Evolutionary conservation across 2,113 vertebrate species (phyloP), one percentile per base, ranked within the genome.

Genomic region (Condylura cristata): DNA sequence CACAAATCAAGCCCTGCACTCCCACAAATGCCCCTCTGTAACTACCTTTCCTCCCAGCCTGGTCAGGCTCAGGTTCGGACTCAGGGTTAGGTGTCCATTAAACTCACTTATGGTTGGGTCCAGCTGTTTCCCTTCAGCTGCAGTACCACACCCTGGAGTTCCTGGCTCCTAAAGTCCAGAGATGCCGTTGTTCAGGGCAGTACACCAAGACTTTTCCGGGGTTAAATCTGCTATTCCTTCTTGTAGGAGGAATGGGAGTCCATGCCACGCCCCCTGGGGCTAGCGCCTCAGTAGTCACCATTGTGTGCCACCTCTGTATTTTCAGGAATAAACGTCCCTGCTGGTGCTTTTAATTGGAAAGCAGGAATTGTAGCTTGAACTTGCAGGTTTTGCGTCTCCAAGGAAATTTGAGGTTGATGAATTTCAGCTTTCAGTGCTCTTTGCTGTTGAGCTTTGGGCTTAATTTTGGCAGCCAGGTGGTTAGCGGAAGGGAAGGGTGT

Each of bases 361-460:
- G 28, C 81, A 92, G 92, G 71, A 94, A 37, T n/a, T 8, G 3
- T 68, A 91, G 48, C 70, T 74, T 71, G 37, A 93, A 72, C 14
- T 66, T 72, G 71, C 39, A 87, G 61, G 20, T 71, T 96, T 78
- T 82, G 26, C 78, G 39, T 84, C 56, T 83, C 76, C 66, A 87
- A 58, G 90, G 76, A 96, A 90, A 63, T 92, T 51, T 75, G 93
- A 93, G 82, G 74, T 86, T 68, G 86, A 86, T 92, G 88, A 58
- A 88, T 90, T 92, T 91, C 85, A 94, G 58, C 88, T 85, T 92
- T 92, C 61, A 66, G 28, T 92, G 61, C 87, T 72, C 71, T 90
- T 90, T 26, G 75, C 79, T 92, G 96, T 91, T 91, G 96, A 93
- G 96, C 80, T 94, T 96, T 92, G 86, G 71, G 90, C 96, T 91